phyloP scores from a whole-genome alignment of 2,113 vertebrate species.

The Sterna hirundo region DNA sequence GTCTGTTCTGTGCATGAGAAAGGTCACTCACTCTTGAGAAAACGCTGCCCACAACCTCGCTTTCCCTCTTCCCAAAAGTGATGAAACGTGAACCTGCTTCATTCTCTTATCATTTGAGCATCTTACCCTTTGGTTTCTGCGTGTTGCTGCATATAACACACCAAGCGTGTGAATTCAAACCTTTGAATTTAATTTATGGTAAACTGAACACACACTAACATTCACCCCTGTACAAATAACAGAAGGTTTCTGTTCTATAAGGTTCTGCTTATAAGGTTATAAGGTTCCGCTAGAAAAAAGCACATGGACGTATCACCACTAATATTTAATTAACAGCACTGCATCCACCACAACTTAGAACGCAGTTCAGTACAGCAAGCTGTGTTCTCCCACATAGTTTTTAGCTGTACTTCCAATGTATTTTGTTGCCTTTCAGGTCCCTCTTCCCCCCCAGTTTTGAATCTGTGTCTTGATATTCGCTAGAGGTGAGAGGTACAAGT shows the following conservation, averaged over 20 bases:
- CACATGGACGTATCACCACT: background rate
- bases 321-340: background rate
- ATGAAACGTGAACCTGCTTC: background rate
- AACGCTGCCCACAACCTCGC: background rate
- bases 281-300: background rate
- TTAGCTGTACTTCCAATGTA: background rate
- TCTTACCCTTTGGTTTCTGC: background rate
- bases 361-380: background rate
- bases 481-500: fast-evolving
- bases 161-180: fast-evolving
- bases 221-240: background rate
- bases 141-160: background rate
- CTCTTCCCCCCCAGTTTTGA: background rate
- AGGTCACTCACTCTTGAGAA: background rate
- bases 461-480: background rate
- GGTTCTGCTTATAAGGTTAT: background rate
- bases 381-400: fast-evolving
- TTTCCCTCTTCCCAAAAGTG: background rate
- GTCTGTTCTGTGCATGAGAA: background rate
- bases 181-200: background rate
- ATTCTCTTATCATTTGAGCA: background rate
- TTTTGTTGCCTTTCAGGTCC: background rate
- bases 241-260: background rate
- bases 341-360: background rate
- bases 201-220: background rate